These are phyloP conservation scores for Chrysoperla carnea DNA, from an alignment of 1,140 invertebrate species.

Conservation along the genomic window DNA sequence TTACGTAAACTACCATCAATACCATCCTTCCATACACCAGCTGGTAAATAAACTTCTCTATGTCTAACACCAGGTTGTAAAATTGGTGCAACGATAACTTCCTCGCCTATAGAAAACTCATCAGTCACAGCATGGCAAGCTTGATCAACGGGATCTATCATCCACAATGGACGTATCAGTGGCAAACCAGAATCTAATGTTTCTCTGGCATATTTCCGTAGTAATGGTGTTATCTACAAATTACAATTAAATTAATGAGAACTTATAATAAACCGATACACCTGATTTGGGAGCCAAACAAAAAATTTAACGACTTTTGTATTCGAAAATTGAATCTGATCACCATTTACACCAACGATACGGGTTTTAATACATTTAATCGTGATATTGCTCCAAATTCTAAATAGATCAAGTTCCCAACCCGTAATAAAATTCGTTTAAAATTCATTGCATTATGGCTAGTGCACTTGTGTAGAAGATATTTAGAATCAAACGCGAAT, in stretches of 20 bases:
- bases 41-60: slow-evolving; percentile 62
- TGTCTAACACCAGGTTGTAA: slow-evolving; percentile 37
- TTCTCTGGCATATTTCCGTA: slow-evolving; percentile 55
- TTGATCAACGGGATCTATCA: slow-evolving; percentile 67
- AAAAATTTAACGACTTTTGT: no score
- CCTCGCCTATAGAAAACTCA: slow-evolving; percentile 81
- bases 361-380: no score
- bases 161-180: slow-evolving; percentile 79
- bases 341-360: no score
- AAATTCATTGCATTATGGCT: no score
- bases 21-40: slow-evolving; percentile 78
- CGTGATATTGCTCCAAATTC: no score
- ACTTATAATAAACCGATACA: no score
- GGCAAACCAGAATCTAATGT: slow-evolving; percentile 65
- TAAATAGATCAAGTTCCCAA: no score
- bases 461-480: no score
- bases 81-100: slow-evolving; percentile 82
- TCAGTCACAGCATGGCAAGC: slow-evolving; percentile 63
- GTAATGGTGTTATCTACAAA: slow-evolving; percentile 43
- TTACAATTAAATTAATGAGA: neutral
- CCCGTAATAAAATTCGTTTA: no score
- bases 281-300: no score
- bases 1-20: slow-evolving; percentile 69
- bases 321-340: no score
- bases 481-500: no score